These are phyloP conservation scores for Cotesia glomerata DNA, from an alignment of 1,140 invertebrate genomes.

Conservation along the genomic window DNA sequence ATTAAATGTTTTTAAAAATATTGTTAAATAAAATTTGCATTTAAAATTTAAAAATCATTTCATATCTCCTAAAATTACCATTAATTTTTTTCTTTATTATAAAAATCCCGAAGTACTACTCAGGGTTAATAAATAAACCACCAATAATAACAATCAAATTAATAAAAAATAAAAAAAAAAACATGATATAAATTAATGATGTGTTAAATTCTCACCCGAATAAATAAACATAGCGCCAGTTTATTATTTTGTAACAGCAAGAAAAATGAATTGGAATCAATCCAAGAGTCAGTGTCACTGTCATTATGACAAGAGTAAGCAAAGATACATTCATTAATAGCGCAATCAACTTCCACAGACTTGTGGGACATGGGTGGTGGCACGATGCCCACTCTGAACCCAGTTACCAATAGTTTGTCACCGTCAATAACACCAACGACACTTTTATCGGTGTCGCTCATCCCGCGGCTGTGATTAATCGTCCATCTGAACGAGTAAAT, in stretches of 20 bases:
- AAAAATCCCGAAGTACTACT: too few species aligned
- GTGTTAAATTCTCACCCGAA: constrained; percentile 34
- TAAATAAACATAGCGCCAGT: constrained; percentile 46
- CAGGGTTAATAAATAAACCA: too few species aligned
- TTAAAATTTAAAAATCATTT: too few species aligned
- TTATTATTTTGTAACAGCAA: constrained; percentile 44
- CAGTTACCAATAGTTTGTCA: constrained; percentile 73
- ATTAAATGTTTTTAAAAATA: too few species aligned
- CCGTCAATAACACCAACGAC: constrained; percentile 82
- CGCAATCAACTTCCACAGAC: constrained; percentile 63
- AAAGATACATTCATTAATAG: constrained; percentile 71
- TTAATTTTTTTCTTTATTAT: too few species aligned
- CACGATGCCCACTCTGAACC: constrained; percentile 74
- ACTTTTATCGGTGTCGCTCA: constrained; percentile 63
- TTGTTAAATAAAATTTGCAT: too few species aligned
- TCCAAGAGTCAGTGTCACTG: constrained; percentile 28
- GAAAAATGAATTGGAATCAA: constrained; percentile 58
- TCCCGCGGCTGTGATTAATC: constrained; percentile 65
- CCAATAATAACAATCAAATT: too few species aligned
- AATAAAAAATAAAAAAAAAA: too few species aligned
- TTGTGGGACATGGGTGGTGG: constrained; percentile 84
- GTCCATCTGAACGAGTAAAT: constrained; percentile 71
- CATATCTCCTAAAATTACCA: too few species aligned
- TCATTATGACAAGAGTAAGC: constrained; percentile 41
- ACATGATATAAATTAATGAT: neutral